These are phyloP conservation scores for Unio delphinus DNA, from an alignment of 2,888 invertebrate genomes.

Conservation along the genomic window DNA sequence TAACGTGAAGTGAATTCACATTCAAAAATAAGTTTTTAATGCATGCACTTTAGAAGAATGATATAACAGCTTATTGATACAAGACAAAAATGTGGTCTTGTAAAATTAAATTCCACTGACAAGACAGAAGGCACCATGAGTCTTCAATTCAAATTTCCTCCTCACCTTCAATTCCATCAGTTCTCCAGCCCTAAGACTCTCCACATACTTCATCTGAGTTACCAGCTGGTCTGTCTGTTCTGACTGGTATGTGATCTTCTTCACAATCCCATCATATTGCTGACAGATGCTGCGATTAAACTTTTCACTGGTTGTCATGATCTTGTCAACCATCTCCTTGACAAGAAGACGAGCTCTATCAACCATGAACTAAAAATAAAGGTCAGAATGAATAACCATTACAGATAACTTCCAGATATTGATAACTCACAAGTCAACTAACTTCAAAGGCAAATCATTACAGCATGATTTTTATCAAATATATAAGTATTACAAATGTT, in stretches of 20 bases:
- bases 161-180: slow-evolving; percentile 62
- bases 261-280: slow-evolving; percentile 69
- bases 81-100: too few species aligned
- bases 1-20: too few species aligned
- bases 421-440: background rate
- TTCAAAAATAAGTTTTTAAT: too few species aligned
- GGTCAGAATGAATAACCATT: background rate
- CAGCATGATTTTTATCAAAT: too few species aligned
- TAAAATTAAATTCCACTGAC: too few species aligned
- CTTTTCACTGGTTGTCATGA: slow-evolving; percentile 58
- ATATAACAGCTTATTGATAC: too few species aligned
- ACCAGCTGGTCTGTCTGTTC: slow-evolving; percentile 68
- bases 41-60: too few species aligned
- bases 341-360: slow-evolving; percentile 55
- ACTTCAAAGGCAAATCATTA: background rate
- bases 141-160: background rate
- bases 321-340: slow-evolving; percentile 61
- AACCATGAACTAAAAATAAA: slow-evolving; percentile 61
- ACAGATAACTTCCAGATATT: background rate
- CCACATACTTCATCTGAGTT: slow-evolving; percentile 66
- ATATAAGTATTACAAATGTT: too few species aligned
- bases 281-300: slow-evolving; percentile 68
- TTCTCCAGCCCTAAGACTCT: slow-evolving; percentile 63
- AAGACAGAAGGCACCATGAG: too few species aligned
- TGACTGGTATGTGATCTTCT: slow-evolving; percentile 63